phyloP scores from a whole-genome alignment of 2,797 vertebrate species.

The Dendrocincla fuliginosa region DNA sequence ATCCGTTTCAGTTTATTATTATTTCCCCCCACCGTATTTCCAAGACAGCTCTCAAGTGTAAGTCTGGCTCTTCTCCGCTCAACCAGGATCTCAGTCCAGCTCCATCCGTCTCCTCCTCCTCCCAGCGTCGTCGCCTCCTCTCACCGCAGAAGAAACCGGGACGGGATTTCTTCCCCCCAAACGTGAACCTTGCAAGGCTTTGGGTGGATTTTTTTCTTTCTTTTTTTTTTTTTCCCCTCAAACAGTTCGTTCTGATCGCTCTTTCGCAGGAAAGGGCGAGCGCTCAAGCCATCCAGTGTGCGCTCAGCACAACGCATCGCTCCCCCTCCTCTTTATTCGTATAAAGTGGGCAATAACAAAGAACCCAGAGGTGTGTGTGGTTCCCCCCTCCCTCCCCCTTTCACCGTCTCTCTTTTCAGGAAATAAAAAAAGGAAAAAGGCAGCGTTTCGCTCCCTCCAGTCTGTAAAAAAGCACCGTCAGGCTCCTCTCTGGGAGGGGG shows the following conservation, averaged over 20 bases:
- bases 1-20: slow-evolving; percentile 85
- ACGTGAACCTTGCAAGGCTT: not conserved
- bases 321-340: slow-evolving; percentile 1
- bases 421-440: not conserved
- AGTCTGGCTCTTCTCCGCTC: slow-evolving; percentile 55
- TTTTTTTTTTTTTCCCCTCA: not conserved
- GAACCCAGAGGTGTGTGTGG: slow-evolving; percentile 21
- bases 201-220: not conserved
- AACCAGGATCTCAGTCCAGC: slow-evolving; percentile 54
- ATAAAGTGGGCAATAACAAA: slow-evolving; percentile 21
- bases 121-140: slow-evolving; percentile 11
- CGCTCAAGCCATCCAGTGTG: slow-evolving; percentile 1
- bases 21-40: slow-evolving; percentile 57
- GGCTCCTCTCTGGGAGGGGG: not conserved
- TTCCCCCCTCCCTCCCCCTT: not conserved
- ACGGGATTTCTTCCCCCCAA: not conserved
- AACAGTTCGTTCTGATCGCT: slow-evolving; percentile 35
- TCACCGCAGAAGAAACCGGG: not conserved
- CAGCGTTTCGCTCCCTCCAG: not conserved
- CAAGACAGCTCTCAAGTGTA: slow-evolving; percentile 73
- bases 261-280: not conserved
- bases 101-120: not conserved
- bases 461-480: not conserved
- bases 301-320: not conserved
- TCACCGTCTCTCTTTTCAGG: not conserved